Evolutionary conservation across 2,113 vertebrate species (phyloP).

Genomic region (Arenaria interpres): DNA sequence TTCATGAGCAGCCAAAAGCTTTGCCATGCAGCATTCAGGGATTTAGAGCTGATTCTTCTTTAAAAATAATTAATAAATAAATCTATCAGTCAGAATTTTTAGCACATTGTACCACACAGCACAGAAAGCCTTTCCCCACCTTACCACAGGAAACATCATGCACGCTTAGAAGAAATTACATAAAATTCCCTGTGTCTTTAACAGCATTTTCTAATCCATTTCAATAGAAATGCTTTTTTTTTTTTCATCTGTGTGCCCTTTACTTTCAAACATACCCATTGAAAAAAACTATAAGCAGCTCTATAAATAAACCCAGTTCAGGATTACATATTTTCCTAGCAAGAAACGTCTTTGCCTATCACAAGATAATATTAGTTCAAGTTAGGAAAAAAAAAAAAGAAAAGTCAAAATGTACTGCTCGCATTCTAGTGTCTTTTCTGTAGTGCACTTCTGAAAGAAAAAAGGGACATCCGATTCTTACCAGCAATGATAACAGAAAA

Average conservation of each 20-base stretch:
- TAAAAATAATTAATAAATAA: neutral
- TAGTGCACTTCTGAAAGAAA: neutral
- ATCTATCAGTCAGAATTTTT: neutral
- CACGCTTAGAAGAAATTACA: neutral
- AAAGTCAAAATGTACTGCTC: neutral
- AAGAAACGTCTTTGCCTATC: neutral
- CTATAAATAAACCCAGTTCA: neutral
- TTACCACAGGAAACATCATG: neutral
- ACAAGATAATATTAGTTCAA: neutral
- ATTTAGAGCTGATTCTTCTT: neutral
- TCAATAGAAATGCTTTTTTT: neutral
- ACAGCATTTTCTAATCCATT: neutral
- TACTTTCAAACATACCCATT: neutral
- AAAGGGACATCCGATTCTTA: neutral
- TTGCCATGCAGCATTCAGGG: neutral
- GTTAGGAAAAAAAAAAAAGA: neutral
- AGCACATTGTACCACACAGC: neutral
- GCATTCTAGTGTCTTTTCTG: neutral
- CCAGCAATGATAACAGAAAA: slow-evolving; percentile 25
- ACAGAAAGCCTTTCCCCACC: neutral
- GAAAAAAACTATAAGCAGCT: slow-evolving; percentile 2
- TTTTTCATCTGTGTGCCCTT: neutral
- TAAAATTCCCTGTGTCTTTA: neutral
- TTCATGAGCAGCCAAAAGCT: neutral
- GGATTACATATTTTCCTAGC: neutral